phyloP scores from a whole-genome alignment of 2,888 invertebrate genomes.

The Trypoxylon attenuatum region DNA sequence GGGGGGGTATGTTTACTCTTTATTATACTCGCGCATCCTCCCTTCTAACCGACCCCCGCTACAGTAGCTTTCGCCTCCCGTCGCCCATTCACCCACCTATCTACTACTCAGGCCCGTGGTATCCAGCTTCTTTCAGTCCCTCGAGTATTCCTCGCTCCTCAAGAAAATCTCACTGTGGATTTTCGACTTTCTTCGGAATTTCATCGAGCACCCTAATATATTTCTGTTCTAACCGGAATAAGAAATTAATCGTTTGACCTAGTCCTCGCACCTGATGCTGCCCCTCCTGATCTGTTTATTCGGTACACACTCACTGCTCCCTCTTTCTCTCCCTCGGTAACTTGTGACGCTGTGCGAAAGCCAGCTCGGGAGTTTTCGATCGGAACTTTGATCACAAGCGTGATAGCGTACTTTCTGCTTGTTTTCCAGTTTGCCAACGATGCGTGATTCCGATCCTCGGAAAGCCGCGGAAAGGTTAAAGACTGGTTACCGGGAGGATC shows the following conservation, averaged over 20 bases:
- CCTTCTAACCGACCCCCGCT: slow-evolving; percentile 20
- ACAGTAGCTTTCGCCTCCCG: background rate
- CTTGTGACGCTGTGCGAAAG: background rate
- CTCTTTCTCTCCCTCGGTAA: no score
- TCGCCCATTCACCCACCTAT: background rate
- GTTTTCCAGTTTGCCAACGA: background rate
- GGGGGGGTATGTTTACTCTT: slow-evolving; percentile 61
- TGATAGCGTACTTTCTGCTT: background rate
- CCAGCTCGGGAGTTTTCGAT: background rate
- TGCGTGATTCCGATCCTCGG: no score
- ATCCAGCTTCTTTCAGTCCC: slow-evolving; percentile 17
- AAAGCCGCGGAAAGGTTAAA: no score
- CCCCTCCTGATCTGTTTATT: background rate
- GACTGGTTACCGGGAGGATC: no score
- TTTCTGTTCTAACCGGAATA: background rate
- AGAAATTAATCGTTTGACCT: background rate
- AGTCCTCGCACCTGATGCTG: background rate
- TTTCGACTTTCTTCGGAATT: background rate
- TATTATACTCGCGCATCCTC: slow-evolving; percentile 61
- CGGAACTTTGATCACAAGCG: background rate
- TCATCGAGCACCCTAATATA: background rate
- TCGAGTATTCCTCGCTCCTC: slow-evolving; percentile 3
- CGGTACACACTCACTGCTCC: no score
- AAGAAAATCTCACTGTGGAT: slow-evolving; percentile 24
- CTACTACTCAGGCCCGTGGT: background rate